phyloP scores from a whole-genome alignment of 1,140 invertebrate genomes.

The Papilio polyxenes region DNA sequence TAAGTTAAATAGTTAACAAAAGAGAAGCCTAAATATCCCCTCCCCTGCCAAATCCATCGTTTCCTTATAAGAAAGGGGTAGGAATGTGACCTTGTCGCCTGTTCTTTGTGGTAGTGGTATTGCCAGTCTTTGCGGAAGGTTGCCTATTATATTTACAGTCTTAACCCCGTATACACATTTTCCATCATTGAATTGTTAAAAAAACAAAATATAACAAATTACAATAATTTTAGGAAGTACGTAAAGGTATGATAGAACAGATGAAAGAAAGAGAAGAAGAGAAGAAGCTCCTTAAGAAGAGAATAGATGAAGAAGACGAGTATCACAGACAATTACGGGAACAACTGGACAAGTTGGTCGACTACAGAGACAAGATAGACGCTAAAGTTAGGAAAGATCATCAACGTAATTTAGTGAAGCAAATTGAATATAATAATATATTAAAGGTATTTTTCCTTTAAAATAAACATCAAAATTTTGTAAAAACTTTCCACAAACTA shows the following conservation, averaged over 20 bases:
- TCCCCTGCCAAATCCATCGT: too few species aligned
- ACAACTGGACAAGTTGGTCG: slow-evolving; percentile 54
- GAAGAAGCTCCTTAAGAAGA: slow-evolving; percentile 48
- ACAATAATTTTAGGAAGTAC: slow-evolving; percentile 56
- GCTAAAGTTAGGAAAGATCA: slow-evolving; percentile 55
- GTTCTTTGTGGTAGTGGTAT: too few species aligned
- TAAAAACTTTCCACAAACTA: too few species aligned
- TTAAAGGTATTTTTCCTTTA: slow-evolving; percentile 55
- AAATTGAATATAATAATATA: slow-evolving; percentile 68
- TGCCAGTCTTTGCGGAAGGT: too few species aligned
- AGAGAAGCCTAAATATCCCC: too few species aligned
- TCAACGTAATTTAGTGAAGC: slow-evolving; percentile 57
- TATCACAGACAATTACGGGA: slow-evolving; percentile 58
- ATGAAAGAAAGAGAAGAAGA: slow-evolving; percentile 61
- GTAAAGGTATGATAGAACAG: slow-evolving; percentile 61
- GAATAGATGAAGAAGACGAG: slow-evolving; percentile 59
- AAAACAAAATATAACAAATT: too few species aligned
- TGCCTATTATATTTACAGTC: neutral
- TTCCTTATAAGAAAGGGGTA: too few species aligned
- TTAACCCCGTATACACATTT: neutral
- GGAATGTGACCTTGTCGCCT: too few species aligned
- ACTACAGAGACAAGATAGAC: slow-evolving; percentile 59
- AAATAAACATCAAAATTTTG: too few species aligned
- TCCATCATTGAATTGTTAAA: too few species aligned
- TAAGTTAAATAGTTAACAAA: too few species aligned